Evolutionary conservation across 2,113 vertebrate species (phyloP).

Genomic region (Thunnus thynnus): DNA sequence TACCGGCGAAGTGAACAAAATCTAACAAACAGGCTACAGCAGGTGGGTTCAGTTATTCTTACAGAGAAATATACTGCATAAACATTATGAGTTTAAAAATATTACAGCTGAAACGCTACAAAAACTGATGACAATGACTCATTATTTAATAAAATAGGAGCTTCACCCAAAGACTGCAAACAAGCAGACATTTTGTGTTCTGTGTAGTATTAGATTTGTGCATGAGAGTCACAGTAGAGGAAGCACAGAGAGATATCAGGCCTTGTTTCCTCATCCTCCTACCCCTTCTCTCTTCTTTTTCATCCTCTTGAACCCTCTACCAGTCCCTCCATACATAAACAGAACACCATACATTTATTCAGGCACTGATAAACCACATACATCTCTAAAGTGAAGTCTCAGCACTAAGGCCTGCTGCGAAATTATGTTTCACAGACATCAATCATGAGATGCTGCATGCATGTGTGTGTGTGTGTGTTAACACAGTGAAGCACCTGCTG

Average conservation of each 20-base stretch:
- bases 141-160: constrained; percentile 40
- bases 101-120: constrained; percentile 39
- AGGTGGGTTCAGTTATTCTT: constrained; percentile 14
- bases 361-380: constrained; percentile 74
- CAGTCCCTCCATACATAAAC: constrained; percentile 38
- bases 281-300: background rate
- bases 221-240: constrained; percentile 16
- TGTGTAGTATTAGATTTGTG: constrained; percentile 53
- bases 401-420: constrained; percentile 78
- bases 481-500: constrained; percentile 68
- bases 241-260: constrained; percentile 25
- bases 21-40: constrained; percentile 7
- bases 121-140: constrained; percentile 44
- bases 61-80: constrained; percentile 15
- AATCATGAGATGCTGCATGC: constrained; percentile 52
- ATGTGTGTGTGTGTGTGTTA: constrained; percentile 24
- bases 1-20: constrained; percentile 33
- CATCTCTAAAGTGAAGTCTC: constrained; percentile 78
- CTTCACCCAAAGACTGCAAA: constrained; percentile 51
- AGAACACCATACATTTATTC: constrained; percentile 52
- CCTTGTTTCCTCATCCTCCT: constrained; percentile 15
- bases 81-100: constrained; percentile 46
- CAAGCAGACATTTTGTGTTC: constrained; percentile 32
- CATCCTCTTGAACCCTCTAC: constrained; percentile 6
- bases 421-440: constrained; percentile 76